phyloP scores from a whole-genome alignment of 1,140 invertebrate genomes.

The Hesperophylax magnus region DNA sequence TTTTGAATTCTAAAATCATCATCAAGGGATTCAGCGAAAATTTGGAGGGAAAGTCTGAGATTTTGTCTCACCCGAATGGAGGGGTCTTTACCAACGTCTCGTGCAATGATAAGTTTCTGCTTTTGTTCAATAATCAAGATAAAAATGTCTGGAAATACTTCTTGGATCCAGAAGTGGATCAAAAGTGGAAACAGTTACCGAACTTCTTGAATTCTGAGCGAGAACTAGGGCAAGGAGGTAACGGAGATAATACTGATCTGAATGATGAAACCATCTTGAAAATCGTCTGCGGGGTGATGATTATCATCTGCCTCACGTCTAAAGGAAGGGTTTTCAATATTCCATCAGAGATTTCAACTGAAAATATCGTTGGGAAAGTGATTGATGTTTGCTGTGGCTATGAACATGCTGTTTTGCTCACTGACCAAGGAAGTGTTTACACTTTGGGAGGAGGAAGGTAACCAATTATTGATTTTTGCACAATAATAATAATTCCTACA shows the following conservation, averaged over 20 bases:
- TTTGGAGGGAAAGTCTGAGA: conserved; percentile 7
- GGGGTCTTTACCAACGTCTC: conserved; percentile 30
- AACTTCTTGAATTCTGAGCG: conserved; percentile 47
- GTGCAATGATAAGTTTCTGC: conserved; percentile 47
- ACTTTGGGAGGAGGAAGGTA: conserved; percentile 87
- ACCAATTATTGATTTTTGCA: not conserved
- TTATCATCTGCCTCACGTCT: conserved; percentile 67
- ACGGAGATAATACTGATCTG: not conserved
- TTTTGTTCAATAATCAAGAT: conserved; percentile 50
- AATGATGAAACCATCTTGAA: conserved; percentile 60
- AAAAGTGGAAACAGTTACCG: conserved; percentile 46
- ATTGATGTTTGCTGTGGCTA: conserved; percentile 81
- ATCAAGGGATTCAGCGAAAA: conserved; percentile 48
- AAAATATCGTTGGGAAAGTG: conserved; percentile 70
- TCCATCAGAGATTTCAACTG: conserved; percentile 72
- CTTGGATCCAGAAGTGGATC: conserved; percentile 42
- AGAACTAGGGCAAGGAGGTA: not conserved
- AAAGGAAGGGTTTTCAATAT: conserved; percentile 73
- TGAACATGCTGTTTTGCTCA: conserved; percentile 84
- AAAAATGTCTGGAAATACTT: conserved; percentile 52
- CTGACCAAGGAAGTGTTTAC: conserved; percentile 80
- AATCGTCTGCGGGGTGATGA: conserved; percentile 65
- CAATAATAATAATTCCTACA: too few relatives aligned
- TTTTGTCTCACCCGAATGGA: conserved; percentile 29
- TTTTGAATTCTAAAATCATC: conserved; percentile 44